Evolutionary conservation across 2,113 vertebrate species (phyloP).

Genomic region (Pollachius pollachius): DNA sequence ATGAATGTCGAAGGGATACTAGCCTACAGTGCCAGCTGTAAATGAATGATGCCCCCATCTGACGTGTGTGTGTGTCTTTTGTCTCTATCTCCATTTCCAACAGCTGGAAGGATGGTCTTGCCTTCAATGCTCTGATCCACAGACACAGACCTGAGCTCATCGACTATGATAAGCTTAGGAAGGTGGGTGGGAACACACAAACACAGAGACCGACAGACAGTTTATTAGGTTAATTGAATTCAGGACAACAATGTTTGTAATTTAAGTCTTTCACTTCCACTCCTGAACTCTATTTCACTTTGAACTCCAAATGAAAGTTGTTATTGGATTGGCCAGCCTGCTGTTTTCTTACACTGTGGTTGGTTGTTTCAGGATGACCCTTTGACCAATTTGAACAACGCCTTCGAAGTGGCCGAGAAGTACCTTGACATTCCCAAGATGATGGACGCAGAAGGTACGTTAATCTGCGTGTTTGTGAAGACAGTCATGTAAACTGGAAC

Average conservation of each 20-base stretch:
- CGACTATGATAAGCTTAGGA: conserved; percentile 91
- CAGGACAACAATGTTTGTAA: no score
- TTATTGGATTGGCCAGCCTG: neutral
- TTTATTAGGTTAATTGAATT: no score
- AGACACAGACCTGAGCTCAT: conserved; percentile 93
- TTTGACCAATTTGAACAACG: conserved; percentile 80
- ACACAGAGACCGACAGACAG: neutral
- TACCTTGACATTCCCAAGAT: conserved; percentile 85
- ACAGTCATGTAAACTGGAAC: no score
- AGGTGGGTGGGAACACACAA: conserved; percentile 77
- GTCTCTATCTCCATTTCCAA: neutral
- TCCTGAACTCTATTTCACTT: neutral
- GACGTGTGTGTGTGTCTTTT: neutral
- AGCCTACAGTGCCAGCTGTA: no score
- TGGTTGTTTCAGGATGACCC: conserved; percentile 73
- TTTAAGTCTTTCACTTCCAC: no score
- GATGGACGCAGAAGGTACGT: conserved; percentile 86
- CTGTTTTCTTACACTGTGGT: conserved; percentile 1
- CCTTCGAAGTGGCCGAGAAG: conserved; percentile 81
- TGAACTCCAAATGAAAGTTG: neutral
- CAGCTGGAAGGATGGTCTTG: conserved; percentile 96
- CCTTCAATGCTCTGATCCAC: conserved; percentile 95
- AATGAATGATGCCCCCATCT: no score
- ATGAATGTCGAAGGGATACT: no score
- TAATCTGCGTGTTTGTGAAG: no score